Base-by-base conservation (phyloP, 1,140 invertebrate genomes). In the Cyphomyrmex costatus region DNA sequence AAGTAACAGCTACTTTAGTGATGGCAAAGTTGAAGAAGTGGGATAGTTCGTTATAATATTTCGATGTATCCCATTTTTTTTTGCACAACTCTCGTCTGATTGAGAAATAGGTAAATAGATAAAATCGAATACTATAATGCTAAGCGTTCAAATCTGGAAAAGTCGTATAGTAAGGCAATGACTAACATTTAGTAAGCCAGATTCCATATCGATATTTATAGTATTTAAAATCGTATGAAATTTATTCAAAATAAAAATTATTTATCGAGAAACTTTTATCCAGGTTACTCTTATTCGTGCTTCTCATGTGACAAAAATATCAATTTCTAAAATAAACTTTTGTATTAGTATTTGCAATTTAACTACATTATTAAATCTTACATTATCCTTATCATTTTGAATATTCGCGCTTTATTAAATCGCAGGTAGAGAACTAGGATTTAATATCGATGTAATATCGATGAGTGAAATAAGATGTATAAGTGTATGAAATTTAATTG, bases 151-250 rank as follows among this genome's bases (percentile, higher is more conserved):
- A 3, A 8, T 65, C 30, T 66, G 63, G 10, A 27, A 71, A 56
- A 56, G 16, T 36, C 49, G 30, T 56, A 21, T 21, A 56, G 19
- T 71, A 73, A 53, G n/a, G 27, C 19, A 12, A 21, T n/a, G 27
- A 56, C n/a, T 56, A 56, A 56, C 24, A 19, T n/a, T 63, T 63
- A 33, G 16, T 65, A 65, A 66, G 27, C 61, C 30, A 65, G n/a
- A 42, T 66, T 65, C 3, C 19, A 12, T 42, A 66, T 5, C 3
- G 19, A 4, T 66, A 36, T 66, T 42, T 14, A 4, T 24, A 21
- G 10, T 4, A 66, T 42, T 66, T 42, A 66, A 42, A 63, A 33
- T 61, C 14, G 60, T 30, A 30, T 4, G 19, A 51, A 53, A 56
- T 10, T 33, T 53, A 73, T 53, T 6, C 6, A 3, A 16, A 53